These are phyloP conservation scores for Homarus gammarus DNA, from an alignment of 2,888 invertebrate genomes.

Conservation along the genomic window DNA sequence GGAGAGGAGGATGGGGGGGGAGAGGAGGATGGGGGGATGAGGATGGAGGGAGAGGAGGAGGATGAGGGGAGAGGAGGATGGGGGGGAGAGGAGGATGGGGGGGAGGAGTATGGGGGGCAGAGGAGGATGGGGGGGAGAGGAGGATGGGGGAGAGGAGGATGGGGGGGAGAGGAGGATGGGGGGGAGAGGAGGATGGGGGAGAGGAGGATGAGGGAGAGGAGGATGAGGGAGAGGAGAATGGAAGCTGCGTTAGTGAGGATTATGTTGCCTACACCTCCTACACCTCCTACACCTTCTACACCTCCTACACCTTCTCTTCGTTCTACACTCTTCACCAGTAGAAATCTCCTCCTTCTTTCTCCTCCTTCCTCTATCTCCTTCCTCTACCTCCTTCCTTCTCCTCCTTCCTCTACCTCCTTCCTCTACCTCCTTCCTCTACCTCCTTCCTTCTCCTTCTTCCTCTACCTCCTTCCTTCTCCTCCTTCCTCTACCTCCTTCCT, in stretches of 20 bases:
- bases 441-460: neutral
- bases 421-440: neutral
- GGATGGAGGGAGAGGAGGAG: neutral
- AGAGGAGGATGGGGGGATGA: neutral
- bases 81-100: neutral
- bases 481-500: neutral
- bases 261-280: neutral
- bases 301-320: neutral
- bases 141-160: neutral
- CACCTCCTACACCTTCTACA: neutral
- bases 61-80: neutral
- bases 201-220: neutral
- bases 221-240: too few species aligned
- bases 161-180: neutral
- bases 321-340: neutral
- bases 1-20: neutral
- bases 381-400: neutral
- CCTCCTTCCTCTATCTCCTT: neutral
- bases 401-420: neutral
- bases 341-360: neutral
- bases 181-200: neutral
- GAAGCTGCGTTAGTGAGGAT: too few species aligned
- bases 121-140: neutral
- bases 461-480: neutral
- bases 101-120: neutral